These are phyloP conservation scores for Uloborus plumipes DNA, from an alignment of 2,888 invertebrate species.

Conservation along the genomic window DNA sequence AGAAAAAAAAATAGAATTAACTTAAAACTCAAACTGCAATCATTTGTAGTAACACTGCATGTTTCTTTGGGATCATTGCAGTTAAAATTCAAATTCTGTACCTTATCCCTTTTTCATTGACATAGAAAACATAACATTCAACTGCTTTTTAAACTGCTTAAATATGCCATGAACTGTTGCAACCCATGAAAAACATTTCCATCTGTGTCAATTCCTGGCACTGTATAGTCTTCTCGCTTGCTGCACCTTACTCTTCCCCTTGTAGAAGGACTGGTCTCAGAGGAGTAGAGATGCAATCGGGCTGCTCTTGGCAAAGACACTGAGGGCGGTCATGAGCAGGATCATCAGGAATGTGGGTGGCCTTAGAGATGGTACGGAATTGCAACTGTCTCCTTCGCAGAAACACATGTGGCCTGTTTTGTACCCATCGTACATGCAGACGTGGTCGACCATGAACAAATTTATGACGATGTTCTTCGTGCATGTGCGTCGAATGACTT, in stretches of 20 bases:
- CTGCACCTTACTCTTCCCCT: not conserved
- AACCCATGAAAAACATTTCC: not conserved
- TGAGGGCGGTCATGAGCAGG: constrained; percentile 4
- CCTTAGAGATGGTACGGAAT: constrained; percentile 73
- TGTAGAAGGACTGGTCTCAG: constrained; percentile 14
- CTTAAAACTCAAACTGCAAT: no score
- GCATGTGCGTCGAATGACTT: constrained; percentile 90
- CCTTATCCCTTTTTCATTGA: no score
- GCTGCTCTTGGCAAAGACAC: not conserved
- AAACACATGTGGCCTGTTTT: constrained; percentile 98
- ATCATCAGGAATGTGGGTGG: not conserved
- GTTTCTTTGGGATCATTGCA: no score
- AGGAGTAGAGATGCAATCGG: constrained; percentile 15
- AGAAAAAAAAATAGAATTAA: no score
- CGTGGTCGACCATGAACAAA: constrained; percentile 97
- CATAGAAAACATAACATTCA: no score
- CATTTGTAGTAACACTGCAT: no score
- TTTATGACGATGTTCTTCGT: constrained; percentile 94
- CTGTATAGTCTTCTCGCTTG: not conserved
- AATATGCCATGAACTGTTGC: constrained; percentile 12
- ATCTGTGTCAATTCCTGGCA: not conserved
- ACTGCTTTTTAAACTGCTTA: no score
- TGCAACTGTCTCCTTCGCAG: constrained; percentile 98
- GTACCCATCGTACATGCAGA: constrained; percentile 98
- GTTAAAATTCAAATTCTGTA: no score